A percentile compares a stretch with the other conserved stretches of the same genome.
These are phyloP conservation scores for Urocolius indicus DNA, from an alignment of 2,113 vertebrate species.

Conservation along the genomic window DNA sequence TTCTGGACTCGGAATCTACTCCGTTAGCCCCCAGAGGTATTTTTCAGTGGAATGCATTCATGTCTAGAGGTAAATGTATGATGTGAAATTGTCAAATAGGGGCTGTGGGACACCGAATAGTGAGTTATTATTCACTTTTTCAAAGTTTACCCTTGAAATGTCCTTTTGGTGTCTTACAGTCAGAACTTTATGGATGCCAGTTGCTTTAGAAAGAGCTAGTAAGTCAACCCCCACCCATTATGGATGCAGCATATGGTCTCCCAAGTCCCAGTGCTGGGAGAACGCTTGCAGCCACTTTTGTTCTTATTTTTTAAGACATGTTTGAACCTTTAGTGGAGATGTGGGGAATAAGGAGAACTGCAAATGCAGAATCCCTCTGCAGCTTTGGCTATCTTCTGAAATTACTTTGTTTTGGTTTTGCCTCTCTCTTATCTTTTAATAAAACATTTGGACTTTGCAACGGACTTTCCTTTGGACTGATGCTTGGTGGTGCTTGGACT, in stretches of 20 bases:
- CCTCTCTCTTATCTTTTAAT: not conserved
- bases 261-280: not conserved
- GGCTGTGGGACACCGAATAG: not conserved
- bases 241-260: not conserved
- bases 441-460: not conserved
- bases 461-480: not conserved
- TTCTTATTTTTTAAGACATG: not conserved
- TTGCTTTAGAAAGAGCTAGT: not conserved
- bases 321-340: not conserved
- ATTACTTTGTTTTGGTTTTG: not conserved
- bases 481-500: not conserved
- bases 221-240: not conserved
- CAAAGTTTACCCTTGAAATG: not conserved
- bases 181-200: not conserved
- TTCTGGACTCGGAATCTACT: not conserved
- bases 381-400: not conserved
- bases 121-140: not conserved
- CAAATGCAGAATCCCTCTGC: not conserved
- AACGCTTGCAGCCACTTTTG: not conserved
- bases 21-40: accelerated
- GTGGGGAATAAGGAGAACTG: not conserved
- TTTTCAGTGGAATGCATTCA: not conserved
- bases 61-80: accelerated
- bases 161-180: not conserved
- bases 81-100: not conserved